A percentile compares a stretch with the other conserved stretches of the same genome.
phyloP scores from a whole-genome alignment of 1,140 invertebrate genomes.

The Pseudobourletiella spinata region DNA sequence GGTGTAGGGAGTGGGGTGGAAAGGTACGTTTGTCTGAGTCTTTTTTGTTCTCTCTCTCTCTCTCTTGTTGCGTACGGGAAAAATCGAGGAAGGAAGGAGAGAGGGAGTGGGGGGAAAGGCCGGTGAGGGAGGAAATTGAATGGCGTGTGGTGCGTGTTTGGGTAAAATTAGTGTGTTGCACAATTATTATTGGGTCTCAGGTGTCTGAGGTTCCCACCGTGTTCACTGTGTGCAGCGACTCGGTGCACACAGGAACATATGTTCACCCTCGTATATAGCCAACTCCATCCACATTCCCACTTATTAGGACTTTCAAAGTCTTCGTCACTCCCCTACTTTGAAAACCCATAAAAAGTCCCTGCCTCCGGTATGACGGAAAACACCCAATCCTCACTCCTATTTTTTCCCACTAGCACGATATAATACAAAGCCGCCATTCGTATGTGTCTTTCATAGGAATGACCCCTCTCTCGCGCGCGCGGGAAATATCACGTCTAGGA shows the following conservation, averaged over 20 bases:
- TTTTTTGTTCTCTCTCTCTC: too few relatives aligned
- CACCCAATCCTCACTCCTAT: neutral
- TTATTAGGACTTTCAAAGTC: conserved; percentile 5
- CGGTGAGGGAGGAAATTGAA: conserved; percentile 15
- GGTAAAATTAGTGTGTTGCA: conserved; percentile 23
- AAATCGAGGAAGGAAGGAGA: neutral
- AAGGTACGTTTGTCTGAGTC: too few relatives aligned
- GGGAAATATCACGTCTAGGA: too few relatives aligned
- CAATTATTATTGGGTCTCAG: conserved; percentile 32
- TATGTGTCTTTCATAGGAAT: too few relatives aligned
- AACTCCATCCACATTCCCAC: conserved; percentile 11
- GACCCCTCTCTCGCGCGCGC: too few relatives aligned
- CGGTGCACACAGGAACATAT: too few relatives aligned
- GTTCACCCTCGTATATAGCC: too few relatives aligned
- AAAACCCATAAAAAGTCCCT: conserved; percentile 7
- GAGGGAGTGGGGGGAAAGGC: neutral
- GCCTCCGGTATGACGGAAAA: conserved; percentile 1
- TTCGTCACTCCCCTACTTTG: conserved; percentile 12
- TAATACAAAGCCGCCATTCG: too few relatives aligned
- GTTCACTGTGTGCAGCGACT: conserved; percentile 2
- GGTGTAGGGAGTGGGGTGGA: too few relatives aligned
- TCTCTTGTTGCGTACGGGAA: too few relatives aligned
- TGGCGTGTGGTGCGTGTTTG: conserved; percentile 20
- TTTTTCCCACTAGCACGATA: neutral
- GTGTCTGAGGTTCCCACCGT: conserved; percentile 29